Base-by-base conservation (phyloP, 2,888 invertebrate species). In the Meganola albula region DNA sequence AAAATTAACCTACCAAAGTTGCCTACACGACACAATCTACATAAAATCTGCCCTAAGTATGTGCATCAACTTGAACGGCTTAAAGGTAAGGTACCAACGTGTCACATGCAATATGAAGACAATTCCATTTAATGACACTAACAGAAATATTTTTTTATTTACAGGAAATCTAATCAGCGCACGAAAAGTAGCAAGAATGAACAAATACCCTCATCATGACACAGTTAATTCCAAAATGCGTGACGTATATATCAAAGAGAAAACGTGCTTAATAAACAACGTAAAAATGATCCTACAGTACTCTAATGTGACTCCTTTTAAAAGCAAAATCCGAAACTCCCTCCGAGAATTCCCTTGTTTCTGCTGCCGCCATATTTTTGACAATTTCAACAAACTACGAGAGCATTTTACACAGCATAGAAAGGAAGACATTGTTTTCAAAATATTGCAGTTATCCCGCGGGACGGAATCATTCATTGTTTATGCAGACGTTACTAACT, bases 301-400 rank as follows among this genome's bases (percentile, higher is more conserved):
- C 30, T 79, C 77, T 0, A 82, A 74, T 33, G 62, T 66, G 0
- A 73, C 72, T 0, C 76, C 77, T 0, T 83, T 83, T 41, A 68
- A 67, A 34, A 73, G 75, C 31, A 72, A 70, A 31, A 74, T 63
- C 7, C 37, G 74, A 0, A 44, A 52, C 0, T 16, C 16, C 7
- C 4, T 16, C n/a, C n/a, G n/a, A n/a, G 82, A 82, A 0, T 74
- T 72, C 42, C 83, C 82, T 0, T 83, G 83, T 30, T 80, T 77
- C 47, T 83, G 73, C 39, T 83, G 83, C 42, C 53, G 73, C n/a
- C 58, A 54, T 0, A 39, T 69, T 2, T 75, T 61, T 26, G 73
- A 75, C 5, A 64, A 66, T 6, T 40, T 76, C 0, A 54, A 66
- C 1, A 53, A 46, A 20, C 28, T 83, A 0, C 53, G 49, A 20